Conservation (phyloP, 1,140 invertebrate genomes). For the Mycetomoellerius zeteki region DNA sequence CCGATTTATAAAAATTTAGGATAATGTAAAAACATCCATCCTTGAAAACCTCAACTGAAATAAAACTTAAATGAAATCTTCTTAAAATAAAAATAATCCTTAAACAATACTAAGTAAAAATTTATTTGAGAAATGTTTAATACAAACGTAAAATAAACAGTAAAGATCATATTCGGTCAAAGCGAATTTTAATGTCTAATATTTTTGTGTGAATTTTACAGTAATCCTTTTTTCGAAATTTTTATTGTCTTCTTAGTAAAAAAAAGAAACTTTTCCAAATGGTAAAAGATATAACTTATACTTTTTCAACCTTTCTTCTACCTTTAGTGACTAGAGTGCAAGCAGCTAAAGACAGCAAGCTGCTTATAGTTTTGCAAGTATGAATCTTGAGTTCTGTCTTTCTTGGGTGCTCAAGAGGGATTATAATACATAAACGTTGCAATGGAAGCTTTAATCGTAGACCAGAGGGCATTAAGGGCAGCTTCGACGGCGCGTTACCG, state of each 20-base stretch:
- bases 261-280: not conserved
- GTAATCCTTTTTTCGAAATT: not conserved
- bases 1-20: not conserved
- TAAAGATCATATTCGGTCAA: no score
- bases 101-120: no score
- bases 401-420: slow-evolving; percentile 39
- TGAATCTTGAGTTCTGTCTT: slow-evolving; percentile 35
- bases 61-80: not conserved
- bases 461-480: slow-evolving; percentile 67
- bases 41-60: not conserved
- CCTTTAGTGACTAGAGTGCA: not conserved
- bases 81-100: no score
- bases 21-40: not conserved
- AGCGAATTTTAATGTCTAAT: no score
- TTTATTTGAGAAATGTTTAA: no score
- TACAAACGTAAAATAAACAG: no score
- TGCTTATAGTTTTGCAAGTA: slow-evolving; percentile 31
- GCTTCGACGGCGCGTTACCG: slow-evolving; percentile 73
- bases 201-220: no score
- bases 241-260: not conserved
- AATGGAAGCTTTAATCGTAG: slow-evolving; percentile 42
- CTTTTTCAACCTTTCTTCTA: not conserved
- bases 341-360: not conserved
- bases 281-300: not conserved
- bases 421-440: slow-evolving; percentile 47